Conservation (phyloP, 2,113 vertebrate species). For the Chlorodrepanis virens region DNA sequence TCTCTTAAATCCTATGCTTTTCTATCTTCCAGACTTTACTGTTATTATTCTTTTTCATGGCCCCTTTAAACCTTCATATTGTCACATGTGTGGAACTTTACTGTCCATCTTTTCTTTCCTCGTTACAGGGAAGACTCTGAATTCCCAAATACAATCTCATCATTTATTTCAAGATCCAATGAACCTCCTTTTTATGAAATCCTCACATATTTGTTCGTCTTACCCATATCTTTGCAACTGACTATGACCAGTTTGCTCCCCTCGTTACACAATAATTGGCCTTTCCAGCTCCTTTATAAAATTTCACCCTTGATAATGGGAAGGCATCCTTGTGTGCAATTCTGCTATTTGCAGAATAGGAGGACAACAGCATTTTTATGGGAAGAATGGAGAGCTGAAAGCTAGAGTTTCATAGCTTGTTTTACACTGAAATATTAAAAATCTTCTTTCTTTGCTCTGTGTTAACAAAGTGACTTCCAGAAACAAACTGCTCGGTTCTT, state of each 20-base stretch:
- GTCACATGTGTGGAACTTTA: neutral
- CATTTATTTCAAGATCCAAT: slow-evolving; percentile 8
- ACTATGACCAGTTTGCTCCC: neutral
- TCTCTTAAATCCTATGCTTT: neutral
- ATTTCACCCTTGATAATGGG: neutral
- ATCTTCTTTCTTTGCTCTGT: neutral
- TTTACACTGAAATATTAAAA: neutral
- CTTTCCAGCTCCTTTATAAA: neutral
- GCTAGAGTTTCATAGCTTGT: neutral
- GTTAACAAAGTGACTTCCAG: neutral
- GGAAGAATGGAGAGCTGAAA: neutral
- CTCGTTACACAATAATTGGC: neutral
- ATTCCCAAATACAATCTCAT: neutral
- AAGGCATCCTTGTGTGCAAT: neutral
- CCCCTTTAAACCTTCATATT: neutral
- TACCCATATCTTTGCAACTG: neutral
- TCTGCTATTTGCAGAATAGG: neutral
- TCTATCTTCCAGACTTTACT: neutral
- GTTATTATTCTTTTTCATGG: neutral
- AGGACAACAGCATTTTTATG: neutral
- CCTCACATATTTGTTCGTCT: neutral
- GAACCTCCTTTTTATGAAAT: slow-evolving; percentile 6
- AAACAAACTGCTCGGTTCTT: neutral
- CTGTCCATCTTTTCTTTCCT: neutral
- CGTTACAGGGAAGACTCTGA: neutral